These are phyloP conservation scores for Penaeus chinensis DNA, from an alignment of 1,140 invertebrate genomes.

Conservation along the genomic window DNA sequence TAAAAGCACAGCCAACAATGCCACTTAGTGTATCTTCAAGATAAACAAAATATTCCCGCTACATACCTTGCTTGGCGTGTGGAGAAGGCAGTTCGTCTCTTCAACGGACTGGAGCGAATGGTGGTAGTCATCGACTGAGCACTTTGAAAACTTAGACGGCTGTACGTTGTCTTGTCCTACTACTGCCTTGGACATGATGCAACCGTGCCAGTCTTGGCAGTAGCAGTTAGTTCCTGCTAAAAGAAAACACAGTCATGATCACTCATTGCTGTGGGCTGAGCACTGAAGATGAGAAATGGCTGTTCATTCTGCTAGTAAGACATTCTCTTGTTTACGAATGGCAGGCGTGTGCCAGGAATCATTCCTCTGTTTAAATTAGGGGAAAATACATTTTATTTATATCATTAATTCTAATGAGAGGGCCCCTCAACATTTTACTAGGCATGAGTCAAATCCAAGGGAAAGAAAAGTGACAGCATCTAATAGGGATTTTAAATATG, in stretches of 20 bases:
- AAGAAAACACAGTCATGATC: background rate
- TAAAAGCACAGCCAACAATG: background rate
- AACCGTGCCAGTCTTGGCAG: constrained; percentile 94
- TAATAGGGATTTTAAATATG: too few relatives aligned
- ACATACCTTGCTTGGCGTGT: constrained; percentile 89
- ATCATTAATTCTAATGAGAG: too few relatives aligned
- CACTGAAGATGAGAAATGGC: background rate
- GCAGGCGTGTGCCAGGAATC: too few relatives aligned
- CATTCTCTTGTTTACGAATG: too few relatives aligned
- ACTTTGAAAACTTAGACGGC: constrained; percentile 93
- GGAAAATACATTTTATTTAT: too few relatives aligned
- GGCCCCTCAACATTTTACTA: too few relatives aligned
- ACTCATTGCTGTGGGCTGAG: background rate
- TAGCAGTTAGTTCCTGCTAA: constrained; percentile 78
- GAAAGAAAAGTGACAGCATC: too few relatives aligned
- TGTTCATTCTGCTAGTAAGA: background rate
- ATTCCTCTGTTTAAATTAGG: too few relatives aligned
- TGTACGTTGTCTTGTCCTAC: constrained; percentile 90
- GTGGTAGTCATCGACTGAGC: constrained; percentile 87
- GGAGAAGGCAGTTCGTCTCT: constrained; percentile 84
- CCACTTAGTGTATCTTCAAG: background rate
- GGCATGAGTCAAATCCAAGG: too few relatives aligned
- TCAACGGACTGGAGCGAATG: constrained; percentile 80
- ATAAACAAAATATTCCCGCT: constrained; percentile 60
- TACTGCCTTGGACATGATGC: constrained; percentile 94